Conservation (phyloP, 2,888 invertebrate species). For the Schrankia costaestrigalis region DNA sequence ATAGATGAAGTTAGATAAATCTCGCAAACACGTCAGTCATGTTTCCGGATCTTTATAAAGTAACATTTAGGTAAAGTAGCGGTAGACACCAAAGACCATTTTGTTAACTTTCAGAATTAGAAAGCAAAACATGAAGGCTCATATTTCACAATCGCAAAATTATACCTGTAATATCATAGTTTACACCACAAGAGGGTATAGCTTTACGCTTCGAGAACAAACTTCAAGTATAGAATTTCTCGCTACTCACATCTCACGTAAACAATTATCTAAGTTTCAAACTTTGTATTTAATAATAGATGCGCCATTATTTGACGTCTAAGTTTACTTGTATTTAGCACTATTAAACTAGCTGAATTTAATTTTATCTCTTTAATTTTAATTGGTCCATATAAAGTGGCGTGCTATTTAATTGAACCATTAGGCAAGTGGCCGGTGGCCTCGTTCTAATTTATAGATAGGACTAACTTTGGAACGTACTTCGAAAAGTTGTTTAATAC, state of each 20-base stretch:
- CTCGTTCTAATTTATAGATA: conserved; percentile 13
- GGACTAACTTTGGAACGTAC: conserved; percentile 6
- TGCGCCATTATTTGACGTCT: conserved; percentile 6
- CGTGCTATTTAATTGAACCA: conserved; percentile 33
- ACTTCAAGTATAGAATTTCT: conserved; percentile 1
- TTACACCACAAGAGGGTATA: neutral
- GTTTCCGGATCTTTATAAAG: too few species aligned
- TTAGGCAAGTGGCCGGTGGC: conserved; percentile 17
- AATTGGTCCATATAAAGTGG: conserved; percentile 30
- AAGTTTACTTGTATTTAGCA: conserved; percentile 13
- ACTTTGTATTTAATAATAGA: conserved; percentile 7
- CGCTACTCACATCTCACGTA: conserved; percentile 1
- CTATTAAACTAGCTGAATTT: conserved; percentile 26
- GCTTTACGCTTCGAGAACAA: neutral
- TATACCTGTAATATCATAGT: too few species aligned
- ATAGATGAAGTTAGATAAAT: too few species aligned
- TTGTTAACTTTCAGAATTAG: too few species aligned
- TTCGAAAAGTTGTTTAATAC: conserved; percentile 4
- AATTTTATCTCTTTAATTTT: conserved; percentile 34
- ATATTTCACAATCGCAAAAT: too few species aligned
- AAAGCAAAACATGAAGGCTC: too few species aligned
- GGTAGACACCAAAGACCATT: too few species aligned
- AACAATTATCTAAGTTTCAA: conserved; percentile 3
- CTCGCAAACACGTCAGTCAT: too few species aligned
- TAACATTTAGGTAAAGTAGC: too few species aligned